phyloP scores from a whole-genome alignment of 1,140 invertebrate species.

The Palaemon carinicauda region DNA sequence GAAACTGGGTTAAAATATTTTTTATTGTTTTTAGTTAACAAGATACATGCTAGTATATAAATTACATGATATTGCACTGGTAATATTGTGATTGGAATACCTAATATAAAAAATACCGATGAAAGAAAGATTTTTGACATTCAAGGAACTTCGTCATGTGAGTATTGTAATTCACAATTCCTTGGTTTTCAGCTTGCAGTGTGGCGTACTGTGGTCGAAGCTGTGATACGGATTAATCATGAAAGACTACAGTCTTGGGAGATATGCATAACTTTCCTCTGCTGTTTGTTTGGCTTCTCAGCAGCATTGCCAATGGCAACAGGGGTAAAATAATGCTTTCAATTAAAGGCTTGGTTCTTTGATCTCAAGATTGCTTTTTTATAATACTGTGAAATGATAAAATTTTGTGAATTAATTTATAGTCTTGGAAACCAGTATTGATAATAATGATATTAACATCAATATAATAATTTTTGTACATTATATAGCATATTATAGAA shows the following conservation, averaged over 20 bases:
- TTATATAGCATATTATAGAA: not conserved
- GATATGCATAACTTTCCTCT: conserved; percentile 85
- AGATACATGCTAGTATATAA: too few species aligned
- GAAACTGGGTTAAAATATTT: too few species aligned
- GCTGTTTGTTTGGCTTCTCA: conserved; percentile 82
- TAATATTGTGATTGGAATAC: too few species aligned
- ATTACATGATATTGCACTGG: too few species aligned
- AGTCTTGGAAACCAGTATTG: too few species aligned
- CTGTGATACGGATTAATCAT: conserved; percentile 79
- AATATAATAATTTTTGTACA: too few species aligned
- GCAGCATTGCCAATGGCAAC: conserved; percentile 88
- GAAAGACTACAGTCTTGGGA: conserved; percentile 78
- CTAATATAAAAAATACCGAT: not conserved
- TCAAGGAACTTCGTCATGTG: not conserved
- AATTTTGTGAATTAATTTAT: too few species aligned
- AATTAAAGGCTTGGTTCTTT: not conserved
- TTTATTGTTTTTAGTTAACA: too few species aligned
- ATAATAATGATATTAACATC: too few species aligned
- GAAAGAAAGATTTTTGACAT: not conserved
- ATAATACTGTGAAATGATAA: too few species aligned
- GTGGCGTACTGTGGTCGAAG: conserved; percentile 81
- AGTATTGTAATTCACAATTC: not conserved
- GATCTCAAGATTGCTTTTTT: not conserved
- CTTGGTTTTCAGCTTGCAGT: conserved; percentile 72
- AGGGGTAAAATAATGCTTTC: conserved; percentile 72